Evolutionary conservation across 2,888 invertebrate genomes (phyloP).

Genomic region (Neoitamus cyanurus): DNA sequence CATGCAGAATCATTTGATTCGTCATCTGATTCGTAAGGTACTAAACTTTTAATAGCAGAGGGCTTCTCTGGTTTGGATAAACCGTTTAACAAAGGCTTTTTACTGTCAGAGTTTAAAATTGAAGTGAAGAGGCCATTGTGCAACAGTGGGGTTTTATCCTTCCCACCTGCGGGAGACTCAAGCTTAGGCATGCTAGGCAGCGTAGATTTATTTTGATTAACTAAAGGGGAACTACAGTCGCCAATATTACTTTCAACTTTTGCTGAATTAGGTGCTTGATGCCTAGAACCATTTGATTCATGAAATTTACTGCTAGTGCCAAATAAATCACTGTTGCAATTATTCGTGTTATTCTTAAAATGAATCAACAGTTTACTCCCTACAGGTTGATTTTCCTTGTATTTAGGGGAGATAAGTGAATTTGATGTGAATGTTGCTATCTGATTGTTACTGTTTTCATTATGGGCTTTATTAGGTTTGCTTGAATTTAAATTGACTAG

Average conservation of each 20-base stretch:
- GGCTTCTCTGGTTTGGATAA: slow-evolving; percentile 54
- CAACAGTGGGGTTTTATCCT: neutral
- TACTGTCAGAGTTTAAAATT: neutral
- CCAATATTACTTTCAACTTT: slow-evolving; percentile 56
- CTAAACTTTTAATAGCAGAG: slow-evolving; percentile 64
- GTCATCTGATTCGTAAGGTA: slow-evolving; percentile 73
- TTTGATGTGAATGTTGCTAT: neutral
- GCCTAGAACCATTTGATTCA: slow-evolving; percentile 58
- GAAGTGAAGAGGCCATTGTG: neutral
- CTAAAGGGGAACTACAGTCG: slow-evolving; percentile 6
- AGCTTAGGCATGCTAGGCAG: slow-evolving; percentile 65
- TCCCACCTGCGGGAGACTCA: neutral
- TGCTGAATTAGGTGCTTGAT: slow-evolving; percentile 57
- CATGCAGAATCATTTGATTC: slow-evolving; percentile 62
- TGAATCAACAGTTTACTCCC: slow-evolving; percentile 68
- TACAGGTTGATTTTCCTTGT: slow-evolving; percentile 59
- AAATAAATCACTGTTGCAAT: slow-evolving; percentile 40
- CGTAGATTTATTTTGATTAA: slow-evolving; percentile 54
- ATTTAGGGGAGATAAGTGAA: slow-evolving; percentile 37
- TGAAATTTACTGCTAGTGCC: slow-evolving; percentile 57
- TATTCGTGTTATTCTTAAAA: slow-evolving; percentile 66
- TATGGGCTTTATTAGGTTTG: slow-evolving; percentile 62
- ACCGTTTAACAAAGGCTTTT: slow-evolving; percentile 30
- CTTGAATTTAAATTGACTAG: slow-evolving; percentile 61
- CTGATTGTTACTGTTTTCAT: slow-evolving; percentile 15